Evolutionary conservation across 2,797 vertebrate species (phyloP), one percentile per base, ranked within the genome.

Genomic region (Carcharodon carcharias): DNA sequence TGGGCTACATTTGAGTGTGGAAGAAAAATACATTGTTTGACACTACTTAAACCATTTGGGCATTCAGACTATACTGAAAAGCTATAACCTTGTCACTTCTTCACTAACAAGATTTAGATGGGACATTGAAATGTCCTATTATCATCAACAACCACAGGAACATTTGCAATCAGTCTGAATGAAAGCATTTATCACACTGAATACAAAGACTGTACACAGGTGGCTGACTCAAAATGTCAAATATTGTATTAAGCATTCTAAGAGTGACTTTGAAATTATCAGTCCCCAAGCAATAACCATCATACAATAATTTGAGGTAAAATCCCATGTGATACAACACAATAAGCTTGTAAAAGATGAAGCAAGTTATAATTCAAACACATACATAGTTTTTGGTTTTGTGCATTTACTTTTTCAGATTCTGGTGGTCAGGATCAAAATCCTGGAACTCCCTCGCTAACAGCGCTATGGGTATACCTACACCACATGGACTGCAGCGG

Each of bases 211-310:
- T 45, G 63, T 67, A 67, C 91, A 93, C 91, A 93, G 91, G 91
- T 93, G 91, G 91, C 91, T 67, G 91, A 26, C 63, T 93, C 91
- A 93, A 93, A 93, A 93, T 93, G 91, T 93, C 91, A 93, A 93
- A 67, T 93, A 67, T 67, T 93, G 63, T 67, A 93, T 67, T 93
- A 93, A 67, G 21, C 40, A 93, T 93, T 65, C 61, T 40, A 93
- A 45, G 63, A 93, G 40, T 93, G 91, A 93, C 40, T 93, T 93
- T 93, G 91, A 93, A 93, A 93, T 93, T 45, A 67, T 93, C 91
- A 93, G 63, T 93, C 91, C 91, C 91, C n/a, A 93, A 93, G 63
- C 91, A 93, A 67, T 67, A 67, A 65, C 8, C 23, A 67, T 93
- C n/a, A 67, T 45, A 93, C 91, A 93, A 45, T 65, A 93, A 93